phyloP scores from a whole-genome alignment of 1,140 invertebrate species.

The Drosophila triauraria region DNA sequence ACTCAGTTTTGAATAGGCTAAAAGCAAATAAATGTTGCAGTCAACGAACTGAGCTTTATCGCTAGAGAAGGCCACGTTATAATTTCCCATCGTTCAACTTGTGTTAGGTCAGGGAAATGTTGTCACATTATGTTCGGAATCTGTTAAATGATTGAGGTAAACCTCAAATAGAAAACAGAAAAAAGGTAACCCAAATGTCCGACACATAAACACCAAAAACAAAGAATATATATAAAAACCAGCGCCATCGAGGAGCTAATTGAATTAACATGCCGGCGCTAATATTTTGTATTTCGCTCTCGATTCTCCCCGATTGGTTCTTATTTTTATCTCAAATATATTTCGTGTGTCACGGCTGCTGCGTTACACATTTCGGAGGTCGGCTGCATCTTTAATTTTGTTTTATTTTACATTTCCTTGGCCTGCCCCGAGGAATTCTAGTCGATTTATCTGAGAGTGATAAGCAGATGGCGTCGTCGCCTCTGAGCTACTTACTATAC shows the following conservation, averaged over 20 bases:
- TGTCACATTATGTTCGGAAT: slow-evolving; percentile 12
- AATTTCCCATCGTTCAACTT: not conserved
- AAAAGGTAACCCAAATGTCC: slow-evolving; percentile 1
- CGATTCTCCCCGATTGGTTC: slow-evolving; percentile 21
- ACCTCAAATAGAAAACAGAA: no score
- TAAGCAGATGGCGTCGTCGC: slow-evolving; percentile 53
- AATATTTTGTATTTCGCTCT: slow-evolving; percentile 42
- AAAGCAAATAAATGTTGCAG: not conserved
- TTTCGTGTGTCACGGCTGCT: slow-evolving; percentile 22
- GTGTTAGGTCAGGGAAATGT: slow-evolving; percentile 28
- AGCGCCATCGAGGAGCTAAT: slow-evolving; percentile 60
- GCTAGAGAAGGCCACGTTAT: not conserved
- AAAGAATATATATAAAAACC: no score
- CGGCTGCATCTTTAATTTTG: slow-evolving; percentile 15
- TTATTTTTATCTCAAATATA: slow-evolving; percentile 60
- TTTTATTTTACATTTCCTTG: slow-evolving; percentile 3
- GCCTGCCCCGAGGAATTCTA: slow-evolving; percentile 29
- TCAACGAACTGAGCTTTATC: slow-evolving; percentile 18
- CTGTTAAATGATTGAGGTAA: slow-evolving; percentile 19
- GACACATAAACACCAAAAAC: slow-evolving; percentile 22
- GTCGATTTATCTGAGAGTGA: slow-evolving; percentile 58
- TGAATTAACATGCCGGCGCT: slow-evolving; percentile 64
- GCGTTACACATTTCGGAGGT: slow-evolving; percentile 17
- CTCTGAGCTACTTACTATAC: slow-evolving; percentile 47
- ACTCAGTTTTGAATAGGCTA: not conserved